Percentiles rank a stretch among this genome's conserved stretches.
phyloP scores from a whole-genome alignment of 1,140 invertebrate genomes.

The Acromyrmex echinatior region DNA sequence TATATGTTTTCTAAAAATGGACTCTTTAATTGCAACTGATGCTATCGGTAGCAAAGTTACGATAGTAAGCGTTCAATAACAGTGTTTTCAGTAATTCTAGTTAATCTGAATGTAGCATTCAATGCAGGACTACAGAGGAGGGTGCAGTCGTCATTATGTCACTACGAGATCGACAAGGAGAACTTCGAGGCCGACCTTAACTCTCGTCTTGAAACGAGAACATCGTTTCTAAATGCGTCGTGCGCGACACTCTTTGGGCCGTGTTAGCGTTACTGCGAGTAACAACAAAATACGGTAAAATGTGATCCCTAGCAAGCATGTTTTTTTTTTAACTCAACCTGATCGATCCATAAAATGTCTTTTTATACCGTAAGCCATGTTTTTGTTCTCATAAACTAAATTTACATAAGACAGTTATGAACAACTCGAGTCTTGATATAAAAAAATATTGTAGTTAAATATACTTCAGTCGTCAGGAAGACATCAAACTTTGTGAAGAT shows the following conservation, averaged over 20 bases:
- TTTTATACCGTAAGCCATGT: not conserved
- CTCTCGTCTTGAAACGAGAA: conserved; percentile 71
- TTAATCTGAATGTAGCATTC: conserved; percentile 18
- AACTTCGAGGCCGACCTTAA: conserved; percentile 70
- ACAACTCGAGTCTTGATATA: not conserved
- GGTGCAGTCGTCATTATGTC: conserved; percentile 13
- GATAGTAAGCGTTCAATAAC: not conserved
- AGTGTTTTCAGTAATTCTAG: not conserved
- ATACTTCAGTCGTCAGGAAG: not conserved
- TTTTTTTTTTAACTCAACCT: conserved; percentile 20
- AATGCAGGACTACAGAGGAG: not conserved
- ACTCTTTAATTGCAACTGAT: conserved; percentile 1
- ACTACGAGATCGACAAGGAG: conserved; percentile 41
- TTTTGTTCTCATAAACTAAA: not conserved
- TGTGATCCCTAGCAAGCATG: conserved; percentile 39
- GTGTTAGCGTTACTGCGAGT: conserved; percentile 50
- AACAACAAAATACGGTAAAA: conserved; percentile 28
- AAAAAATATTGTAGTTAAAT: not conserved
- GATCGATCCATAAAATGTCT: not conserved
- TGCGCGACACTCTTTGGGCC: conserved; percentile 68
- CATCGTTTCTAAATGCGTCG: conserved; percentile 75
- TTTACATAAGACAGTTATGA: not conserved
- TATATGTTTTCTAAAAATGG: conserved; percentile 13
- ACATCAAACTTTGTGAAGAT: not conserved
- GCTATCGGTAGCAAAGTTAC: not conserved